Evolutionary conservation across 2,113 vertebrate species (phyloP), one percentile per base, ranked within the genome.

Genomic region (Chaetodon trifascialis): DNA sequence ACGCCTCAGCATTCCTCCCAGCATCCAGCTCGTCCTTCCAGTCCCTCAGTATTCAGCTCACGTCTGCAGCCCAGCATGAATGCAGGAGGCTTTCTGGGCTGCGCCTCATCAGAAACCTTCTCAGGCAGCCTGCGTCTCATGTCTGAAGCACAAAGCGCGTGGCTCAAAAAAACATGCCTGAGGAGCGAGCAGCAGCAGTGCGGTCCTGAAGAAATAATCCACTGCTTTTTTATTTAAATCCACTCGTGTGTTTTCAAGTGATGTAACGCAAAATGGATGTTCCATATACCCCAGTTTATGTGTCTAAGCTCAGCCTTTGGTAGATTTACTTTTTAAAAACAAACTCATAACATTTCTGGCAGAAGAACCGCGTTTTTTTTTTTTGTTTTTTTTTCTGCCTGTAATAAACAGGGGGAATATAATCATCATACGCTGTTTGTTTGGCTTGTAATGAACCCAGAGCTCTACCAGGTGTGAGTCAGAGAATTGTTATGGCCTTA

Each of bases 31-130:
- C 25, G 49, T 82, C 82, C 11, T 73, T 79, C 84, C 80, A 67
- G 80, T 49, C 63, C 36, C 69, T 90, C 83, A 62, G 85, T 81
- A 90, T 89, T 90, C 88, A 1, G 74, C 79, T 88, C 88, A 91
- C 58, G 84, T 88, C 92, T 83, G 68, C 74, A 72, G 81, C 80
- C 58, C 89, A 85, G 79, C 84, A 36, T 85, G 89, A 88, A 73
- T 67, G 72, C 82, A 72, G 84, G 72, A 78, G 71, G 76, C 52
- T 42, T 17, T 15, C 88, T 82, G 75, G 66, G 70, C 84, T 71
- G 78, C 44, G 55, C 71, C 25, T 74, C 76, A 71, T 84, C 70
- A 69, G 25, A 68, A 70, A 55, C 70, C 36, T 80, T 80, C 44
- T 81, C 15, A 60, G 68, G 70, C 69, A 23, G 30, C 52, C 62